phyloP scores from a whole-genome alignment of 2,113 vertebrate species.

The Gallinago paraguaiae region DNA sequence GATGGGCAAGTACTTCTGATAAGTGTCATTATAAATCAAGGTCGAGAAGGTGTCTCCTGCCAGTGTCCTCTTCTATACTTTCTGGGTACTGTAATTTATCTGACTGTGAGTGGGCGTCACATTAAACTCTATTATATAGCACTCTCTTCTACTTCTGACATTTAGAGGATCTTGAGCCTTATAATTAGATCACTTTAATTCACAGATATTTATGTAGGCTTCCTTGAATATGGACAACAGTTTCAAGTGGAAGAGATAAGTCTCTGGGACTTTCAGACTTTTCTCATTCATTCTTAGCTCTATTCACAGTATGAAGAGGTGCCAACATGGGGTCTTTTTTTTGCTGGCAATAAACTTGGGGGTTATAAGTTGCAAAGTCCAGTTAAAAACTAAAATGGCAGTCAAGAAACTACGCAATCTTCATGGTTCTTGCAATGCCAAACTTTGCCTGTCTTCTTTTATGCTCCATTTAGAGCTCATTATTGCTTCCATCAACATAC shows the following conservation, averaged over 20 bases:
- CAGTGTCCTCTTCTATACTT: neutral
- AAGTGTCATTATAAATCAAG: neutral
- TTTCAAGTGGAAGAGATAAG: neutral
- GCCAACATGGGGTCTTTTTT: fast-evolving
- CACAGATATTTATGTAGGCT: neutral
- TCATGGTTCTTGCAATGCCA: neutral
- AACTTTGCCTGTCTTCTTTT: neutral
- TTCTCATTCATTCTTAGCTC: neutral
- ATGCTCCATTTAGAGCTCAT: neutral
- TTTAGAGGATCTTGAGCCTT: neutral
- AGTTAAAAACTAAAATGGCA: neutral
- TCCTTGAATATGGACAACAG: neutral
- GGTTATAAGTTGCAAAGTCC: neutral
- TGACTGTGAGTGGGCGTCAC: fast-evolving
- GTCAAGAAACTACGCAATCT: neutral
- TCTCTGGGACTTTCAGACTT: neutral
- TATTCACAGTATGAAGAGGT: neutral
- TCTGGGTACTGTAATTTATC: neutral
- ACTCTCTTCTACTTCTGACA: neutral
- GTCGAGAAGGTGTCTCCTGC: neutral
- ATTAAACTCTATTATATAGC: fast-evolving
- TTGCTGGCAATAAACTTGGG: neutral
- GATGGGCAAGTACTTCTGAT: fast-evolving
- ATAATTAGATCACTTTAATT: neutral
- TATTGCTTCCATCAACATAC: neutral